Evolutionary conservation across 2,113 vertebrate genomes (phyloP).

Genomic region (Sialia sialis): DNA sequence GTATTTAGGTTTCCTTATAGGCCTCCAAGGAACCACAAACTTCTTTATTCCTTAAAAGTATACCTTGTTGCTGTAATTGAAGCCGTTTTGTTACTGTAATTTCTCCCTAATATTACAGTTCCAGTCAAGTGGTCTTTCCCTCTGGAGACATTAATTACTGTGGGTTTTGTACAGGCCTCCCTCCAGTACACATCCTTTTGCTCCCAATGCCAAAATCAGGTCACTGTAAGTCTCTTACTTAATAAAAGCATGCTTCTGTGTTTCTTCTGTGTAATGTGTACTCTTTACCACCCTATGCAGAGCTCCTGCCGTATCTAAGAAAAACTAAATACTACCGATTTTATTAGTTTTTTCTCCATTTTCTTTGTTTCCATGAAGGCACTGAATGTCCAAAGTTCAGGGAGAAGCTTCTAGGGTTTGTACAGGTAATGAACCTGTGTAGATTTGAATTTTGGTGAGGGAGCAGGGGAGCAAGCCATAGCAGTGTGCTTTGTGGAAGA

Average conservation of each 20-base stretch:
- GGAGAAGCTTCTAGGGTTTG: neutral
- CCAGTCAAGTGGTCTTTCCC: slow-evolving; percentile 55
- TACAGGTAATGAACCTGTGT: neutral
- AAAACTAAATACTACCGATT: neutral
- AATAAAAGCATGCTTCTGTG: neutral
- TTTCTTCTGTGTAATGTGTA: neutral
- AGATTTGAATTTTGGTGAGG: neutral
- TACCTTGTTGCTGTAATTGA: slow-evolving; percentile 55
- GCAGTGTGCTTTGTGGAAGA: neutral
- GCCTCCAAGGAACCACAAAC: slow-evolving; percentile 48
- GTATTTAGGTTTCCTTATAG: slow-evolving; percentile 58
- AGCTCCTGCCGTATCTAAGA: neutral
- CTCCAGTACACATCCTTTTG: neutral
- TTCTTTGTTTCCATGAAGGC: neutral
- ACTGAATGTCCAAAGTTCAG: neutral
- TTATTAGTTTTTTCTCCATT: neutral
- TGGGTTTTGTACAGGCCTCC: slow-evolving; percentile 26
- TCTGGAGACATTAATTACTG: slow-evolving; percentile 47
- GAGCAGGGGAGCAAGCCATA: neutral
- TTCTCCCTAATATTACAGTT: slow-evolving; percentile 57
- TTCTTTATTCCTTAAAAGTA: slow-evolving; percentile 54
- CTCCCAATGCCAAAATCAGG: neutral
- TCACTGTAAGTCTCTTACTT: neutral
- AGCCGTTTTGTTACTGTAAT: slow-evolving; percentile 61
- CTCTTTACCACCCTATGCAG: neutral